Conservation (phyloP, 2,797 vertebrate species). For the Alosa sapidissima region DNA sequence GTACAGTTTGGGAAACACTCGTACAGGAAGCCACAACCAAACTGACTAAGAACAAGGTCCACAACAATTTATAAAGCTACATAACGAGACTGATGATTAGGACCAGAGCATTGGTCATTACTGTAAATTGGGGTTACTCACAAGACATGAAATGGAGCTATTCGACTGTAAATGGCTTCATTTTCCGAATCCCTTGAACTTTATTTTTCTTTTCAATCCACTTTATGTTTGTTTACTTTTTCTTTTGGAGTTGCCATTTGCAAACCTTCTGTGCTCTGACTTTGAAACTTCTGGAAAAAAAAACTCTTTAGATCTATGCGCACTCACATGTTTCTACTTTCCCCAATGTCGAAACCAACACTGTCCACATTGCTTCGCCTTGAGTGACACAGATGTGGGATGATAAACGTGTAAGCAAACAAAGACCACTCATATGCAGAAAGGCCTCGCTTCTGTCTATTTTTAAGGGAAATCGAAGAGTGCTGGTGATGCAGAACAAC, state of each 20-base stretch:
- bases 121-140: background rate
- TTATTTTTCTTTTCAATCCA: background rate
- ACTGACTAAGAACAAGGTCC: background rate
- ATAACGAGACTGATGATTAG: background rate
- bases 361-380: background rate
- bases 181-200: background rate
- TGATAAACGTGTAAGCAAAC: background rate
- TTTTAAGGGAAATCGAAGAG: background rate
- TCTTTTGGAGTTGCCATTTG: background rate
- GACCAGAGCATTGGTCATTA: background rate
- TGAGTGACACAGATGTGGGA: constrained; percentile 15
- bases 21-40: background rate
- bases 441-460: background rate
- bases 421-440: background rate
- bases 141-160: background rate
- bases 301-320: background rate
- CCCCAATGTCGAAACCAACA: background rate
- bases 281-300: background rate
- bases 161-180: background rate
- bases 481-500: constrained; percentile 4
- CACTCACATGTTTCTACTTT: background rate
- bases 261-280: constrained; percentile 2
- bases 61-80: background rate
- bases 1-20: background rate
- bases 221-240: background rate